Evolutionary conservation across 2,888 invertebrate genomes (phyloP), one percentile per base, ranked within the genome.

Genomic region (Petrolisthes cinctipes): DNA sequence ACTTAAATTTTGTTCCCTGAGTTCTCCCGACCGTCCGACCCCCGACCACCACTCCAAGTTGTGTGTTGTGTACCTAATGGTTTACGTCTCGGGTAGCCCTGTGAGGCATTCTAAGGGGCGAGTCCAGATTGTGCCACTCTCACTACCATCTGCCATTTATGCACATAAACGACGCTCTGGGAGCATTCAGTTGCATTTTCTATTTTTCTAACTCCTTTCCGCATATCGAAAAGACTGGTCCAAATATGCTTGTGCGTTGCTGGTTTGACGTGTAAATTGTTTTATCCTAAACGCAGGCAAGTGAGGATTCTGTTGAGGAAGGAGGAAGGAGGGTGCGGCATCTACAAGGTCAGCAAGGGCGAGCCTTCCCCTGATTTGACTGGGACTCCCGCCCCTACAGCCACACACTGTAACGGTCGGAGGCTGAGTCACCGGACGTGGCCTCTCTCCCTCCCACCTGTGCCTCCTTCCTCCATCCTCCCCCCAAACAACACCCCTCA

Each of bases 381-480:
- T 4, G 53, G 23, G 78, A n/a, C 79, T 37, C 17, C n/a, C 84
- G 66, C 51, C 84, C 66, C 17, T 84, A 78, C 7, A 78, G 56
- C 57, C 78, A 17, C 76, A 17, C 78, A 84, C 84, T 37, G 76
- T 84, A 84, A 84, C 84, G 84, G 84, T 84, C 84, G 76, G 23
- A 57, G 53, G 61, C 84, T 84, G 84, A 84, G 37, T 84, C 84
- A 84, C 84, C 78, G 17, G 57, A n/a, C 51, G 20, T 53, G 53
- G n/a, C 75, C 57, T 17, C 76, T n/a, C 82, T 37, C 82, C 5
- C 51, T 76, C 14, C 5, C 9, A 7, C 79, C 79, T 54, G 37
- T 14, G n/a, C 53, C 79, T 51, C 79, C 54, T 78, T 51, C 79
- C 51, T 78, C 54, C 53, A 23, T 54, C 79, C 79, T 23, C 53